These are phyloP conservation scores for Squalus acanthias DNA, from an alignment of 2,797 vertebrate species.

Conservation along the genomic window DNA sequence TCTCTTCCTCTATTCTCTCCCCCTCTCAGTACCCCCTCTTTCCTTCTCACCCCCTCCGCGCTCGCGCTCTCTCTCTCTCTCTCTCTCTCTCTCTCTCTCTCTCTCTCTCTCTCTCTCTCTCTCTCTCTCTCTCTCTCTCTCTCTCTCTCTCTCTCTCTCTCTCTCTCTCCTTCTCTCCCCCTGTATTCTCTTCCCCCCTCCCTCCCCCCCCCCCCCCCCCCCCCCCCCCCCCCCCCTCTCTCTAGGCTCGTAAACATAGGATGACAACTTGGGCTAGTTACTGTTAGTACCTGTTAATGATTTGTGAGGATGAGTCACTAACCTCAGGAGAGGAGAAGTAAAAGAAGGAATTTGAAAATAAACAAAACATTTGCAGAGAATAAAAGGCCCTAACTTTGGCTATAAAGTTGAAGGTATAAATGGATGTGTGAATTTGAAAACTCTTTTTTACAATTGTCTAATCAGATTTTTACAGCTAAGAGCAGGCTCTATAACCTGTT, in stretches of 20 bases:
- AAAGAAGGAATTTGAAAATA: neutral
- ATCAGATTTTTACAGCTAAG: neutral
- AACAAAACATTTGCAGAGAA: neutral
- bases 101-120: too few species aligned
- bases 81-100: neutral
- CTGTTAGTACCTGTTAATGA: neutral
- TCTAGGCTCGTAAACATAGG: too few species aligned
- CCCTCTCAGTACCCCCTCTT: too few species aligned
- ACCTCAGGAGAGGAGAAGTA: neutral
- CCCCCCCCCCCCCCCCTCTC: neutral
- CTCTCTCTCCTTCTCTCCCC: neutral
- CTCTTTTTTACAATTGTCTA: neutral
- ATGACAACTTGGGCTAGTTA: neutral
- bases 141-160: too few species aligned
- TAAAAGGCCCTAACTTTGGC: neutral
- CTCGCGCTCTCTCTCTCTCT: neutral
- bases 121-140: neutral
- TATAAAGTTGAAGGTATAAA: neutral
- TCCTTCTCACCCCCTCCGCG: too few species aligned
- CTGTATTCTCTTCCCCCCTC: too few species aligned
- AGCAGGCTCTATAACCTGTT: neutral
- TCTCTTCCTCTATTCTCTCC: too few species aligned
- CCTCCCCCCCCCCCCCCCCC: too few species aligned
- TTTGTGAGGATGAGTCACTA: neutral
- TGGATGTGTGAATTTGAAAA: neutral